A percentile compares a stretch with the other conserved stretches of the same genome.
Evolutionary conservation across 2,888 invertebrate genomes (phyloP).

Genomic region (Syritta pipiens): DNA sequence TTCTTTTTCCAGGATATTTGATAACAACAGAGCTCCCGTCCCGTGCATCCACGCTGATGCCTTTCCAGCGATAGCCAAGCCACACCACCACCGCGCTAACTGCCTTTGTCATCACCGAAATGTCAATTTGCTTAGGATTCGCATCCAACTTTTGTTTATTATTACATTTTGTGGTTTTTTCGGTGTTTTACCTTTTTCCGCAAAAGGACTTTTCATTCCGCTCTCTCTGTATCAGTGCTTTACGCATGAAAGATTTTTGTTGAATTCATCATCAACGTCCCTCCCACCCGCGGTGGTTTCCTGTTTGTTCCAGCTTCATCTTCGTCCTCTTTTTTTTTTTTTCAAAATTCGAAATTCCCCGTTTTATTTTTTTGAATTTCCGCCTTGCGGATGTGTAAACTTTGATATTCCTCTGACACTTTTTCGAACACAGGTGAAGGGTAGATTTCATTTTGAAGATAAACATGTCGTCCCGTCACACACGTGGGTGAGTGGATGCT

Average conservation of each 20-base stretch:
- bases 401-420: conserved; percentile 66
- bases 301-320: conserved; percentile 13
- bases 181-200: conserved; percentile 36
- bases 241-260: conserved; percentile 62
- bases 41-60: conserved; percentile 26
- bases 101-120: conserved; percentile 32
- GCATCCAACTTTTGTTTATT: conserved; percentile 47
- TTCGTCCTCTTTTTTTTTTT: conserved; percentile 15
- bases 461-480: conserved; percentile 49
- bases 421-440: conserved; percentile 63
- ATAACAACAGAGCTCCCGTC: background rate
- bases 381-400: conserved; percentile 64
- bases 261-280: conserved; percentile 42
- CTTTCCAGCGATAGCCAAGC: conserved; percentile 42
- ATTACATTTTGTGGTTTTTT: conserved; percentile 57
- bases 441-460: conserved; percentile 56
- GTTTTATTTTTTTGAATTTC: conserved; percentile 50
- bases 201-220: conserved; percentile 47
- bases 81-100: background rate
- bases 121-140: conserved; percentile 65
- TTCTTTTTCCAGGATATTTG: background rate
- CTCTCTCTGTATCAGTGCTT: conserved; percentile 65
- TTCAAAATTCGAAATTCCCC: conserved; percentile 7
- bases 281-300: conserved; percentile 13
- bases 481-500: conserved; percentile 27